Conservation (phyloP, 2,888 invertebrate species). For the Nezara viridula region DNA sequence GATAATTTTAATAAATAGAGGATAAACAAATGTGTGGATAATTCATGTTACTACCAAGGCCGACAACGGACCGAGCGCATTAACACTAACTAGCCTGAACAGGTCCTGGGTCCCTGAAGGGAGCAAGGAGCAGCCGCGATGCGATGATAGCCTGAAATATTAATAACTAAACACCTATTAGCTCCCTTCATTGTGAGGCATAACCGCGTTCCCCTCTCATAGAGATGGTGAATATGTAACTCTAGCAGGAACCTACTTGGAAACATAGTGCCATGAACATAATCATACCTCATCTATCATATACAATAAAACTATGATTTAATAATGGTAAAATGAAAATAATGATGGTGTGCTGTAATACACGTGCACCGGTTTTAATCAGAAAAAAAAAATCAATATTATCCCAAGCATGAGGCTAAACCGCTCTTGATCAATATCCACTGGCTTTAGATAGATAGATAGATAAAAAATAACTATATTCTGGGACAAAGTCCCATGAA, state of each 20-base stretch:
- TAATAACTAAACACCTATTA: conserved; percentile 41
- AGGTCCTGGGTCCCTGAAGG: not conserved
- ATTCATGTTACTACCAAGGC: not conserved
- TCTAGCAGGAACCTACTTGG: not conserved
- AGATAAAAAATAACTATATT: too few relatives aligned
- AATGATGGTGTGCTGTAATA: too few relatives aligned
- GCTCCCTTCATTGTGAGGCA: conserved; percentile 28
- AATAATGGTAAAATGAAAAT: too few relatives aligned
- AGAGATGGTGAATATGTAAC: not conserved
- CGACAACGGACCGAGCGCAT: not conserved
- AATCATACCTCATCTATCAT: not conserved
- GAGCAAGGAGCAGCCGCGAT: not conserved
- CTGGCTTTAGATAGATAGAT: too few relatives aligned
- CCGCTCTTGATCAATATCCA: too few relatives aligned
- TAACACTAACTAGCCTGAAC: not conserved
- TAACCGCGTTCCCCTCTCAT: not conserved
- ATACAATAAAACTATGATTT: too few relatives aligned
- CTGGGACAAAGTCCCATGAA: too few relatives aligned
- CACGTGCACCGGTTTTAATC: too few relatives aligned
- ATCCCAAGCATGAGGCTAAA: too few relatives aligned
- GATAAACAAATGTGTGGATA: not conserved
- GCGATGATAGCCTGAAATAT: not conserved
- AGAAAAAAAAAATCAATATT: too few relatives aligned
- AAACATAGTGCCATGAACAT: not conserved
- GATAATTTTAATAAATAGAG: not conserved